These are phyloP conservation scores for Pocillopora verrucosa DNA, from an alignment of 64 coral and sea anemone genomes.

Conservation along the genomic window DNA sequence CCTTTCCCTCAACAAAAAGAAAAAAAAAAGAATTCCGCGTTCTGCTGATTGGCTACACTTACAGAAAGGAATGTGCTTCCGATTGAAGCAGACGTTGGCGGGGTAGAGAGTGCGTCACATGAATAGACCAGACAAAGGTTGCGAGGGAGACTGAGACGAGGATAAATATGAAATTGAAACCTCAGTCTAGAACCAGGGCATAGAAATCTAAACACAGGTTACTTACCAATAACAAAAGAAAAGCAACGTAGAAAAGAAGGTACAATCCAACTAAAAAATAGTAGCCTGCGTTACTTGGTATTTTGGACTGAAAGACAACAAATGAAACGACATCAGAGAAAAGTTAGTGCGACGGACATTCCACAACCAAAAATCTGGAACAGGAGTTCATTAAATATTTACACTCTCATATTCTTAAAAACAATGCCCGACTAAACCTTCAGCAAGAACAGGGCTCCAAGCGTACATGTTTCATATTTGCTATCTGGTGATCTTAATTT, in stretches of 20 bases:
- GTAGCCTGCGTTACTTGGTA: constrained; percentile 52
- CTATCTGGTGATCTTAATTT: no score
- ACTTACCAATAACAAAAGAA: constrained; percentile 79
- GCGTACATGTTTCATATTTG: no score
- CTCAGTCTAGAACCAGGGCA: no score
- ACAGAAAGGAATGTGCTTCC: not conserved
- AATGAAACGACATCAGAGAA: not conserved
- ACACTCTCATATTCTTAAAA: no score
- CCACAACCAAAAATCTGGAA: not conserved
- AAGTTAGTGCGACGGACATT: no score
- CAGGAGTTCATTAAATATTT: no score
- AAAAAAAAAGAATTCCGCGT: no score
- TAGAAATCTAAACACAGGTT: not conserved
- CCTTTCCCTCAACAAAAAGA: no score
- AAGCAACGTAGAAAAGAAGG: constrained; percentile 54
- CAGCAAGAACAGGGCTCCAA: no score
- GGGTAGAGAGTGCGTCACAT: not conserved
- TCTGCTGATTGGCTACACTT: not conserved
- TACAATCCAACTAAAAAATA: constrained; percentile 57
- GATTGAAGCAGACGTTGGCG: not conserved
- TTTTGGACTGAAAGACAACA: constrained; percentile 15
- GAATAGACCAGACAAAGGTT: not conserved
- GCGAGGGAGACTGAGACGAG: no score
- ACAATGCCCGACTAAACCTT: no score
- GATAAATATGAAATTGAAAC: no score